Conservation (phyloP, 2,888 invertebrate species). For the Eupithecia subumbrata region DNA sequence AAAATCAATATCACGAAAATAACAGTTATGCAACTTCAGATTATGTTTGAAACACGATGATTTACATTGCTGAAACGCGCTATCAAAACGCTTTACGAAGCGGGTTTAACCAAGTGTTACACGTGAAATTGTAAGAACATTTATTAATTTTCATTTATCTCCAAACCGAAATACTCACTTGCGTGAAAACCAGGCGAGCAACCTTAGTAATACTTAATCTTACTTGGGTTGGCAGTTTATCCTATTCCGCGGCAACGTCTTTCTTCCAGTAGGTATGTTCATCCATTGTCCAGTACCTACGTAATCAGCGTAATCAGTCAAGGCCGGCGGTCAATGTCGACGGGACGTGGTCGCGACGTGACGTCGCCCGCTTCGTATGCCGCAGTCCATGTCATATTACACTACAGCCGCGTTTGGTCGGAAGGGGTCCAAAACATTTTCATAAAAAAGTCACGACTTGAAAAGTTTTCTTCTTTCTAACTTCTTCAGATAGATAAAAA, state of each 20-base stretch:
- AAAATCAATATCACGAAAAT: no score
- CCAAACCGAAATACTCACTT: neutral
- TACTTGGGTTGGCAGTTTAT: neutral
- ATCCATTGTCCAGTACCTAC: constrained; percentile 10
- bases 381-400: constrained; percentile 78
- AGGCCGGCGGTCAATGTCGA: constrained; percentile 55
- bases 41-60: no score
- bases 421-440: constrained; percentile 64
- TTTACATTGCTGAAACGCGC: no score
- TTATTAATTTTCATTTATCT: neutral
- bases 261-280: neutral
- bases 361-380: constrained; percentile 56
- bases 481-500: no score
- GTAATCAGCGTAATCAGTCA: constrained; percentile 39
- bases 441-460: neutral
- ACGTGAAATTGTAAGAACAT: no score
- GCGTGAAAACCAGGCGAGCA: neutral
- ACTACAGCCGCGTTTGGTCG: constrained; percentile 57
- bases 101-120: no score
- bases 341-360: constrained; percentile 54
- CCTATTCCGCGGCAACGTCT: neutral
- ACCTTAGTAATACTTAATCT: neutral
- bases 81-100: no score
- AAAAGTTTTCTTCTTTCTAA: neutral
- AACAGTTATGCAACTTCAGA: no score